Percentiles rank a stretch among this genome's conserved stretches.
phyloP scores from a whole-genome alignment of 2,113 vertebrate species.

The Pogonocichla stellata region DNA sequence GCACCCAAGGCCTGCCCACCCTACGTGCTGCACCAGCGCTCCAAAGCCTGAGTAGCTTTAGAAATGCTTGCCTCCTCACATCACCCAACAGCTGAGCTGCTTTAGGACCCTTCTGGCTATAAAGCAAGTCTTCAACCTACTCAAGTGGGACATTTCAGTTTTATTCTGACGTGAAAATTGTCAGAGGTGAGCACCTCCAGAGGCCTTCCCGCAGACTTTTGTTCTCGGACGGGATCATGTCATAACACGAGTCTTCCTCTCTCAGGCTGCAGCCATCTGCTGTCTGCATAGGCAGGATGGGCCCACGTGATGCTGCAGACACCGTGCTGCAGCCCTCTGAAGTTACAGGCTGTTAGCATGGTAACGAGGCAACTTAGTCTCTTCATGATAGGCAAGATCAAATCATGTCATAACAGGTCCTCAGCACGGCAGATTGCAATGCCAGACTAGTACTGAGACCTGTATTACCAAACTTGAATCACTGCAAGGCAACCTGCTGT shows the following conservation, averaged over 20 bases:
- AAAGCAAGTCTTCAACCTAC: not conserved
- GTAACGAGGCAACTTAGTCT: slow-evolving; percentile 15
- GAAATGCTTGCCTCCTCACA: not conserved
- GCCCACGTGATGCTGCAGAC: not conserved
- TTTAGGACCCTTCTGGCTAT: not conserved
- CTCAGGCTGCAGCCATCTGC: not conserved
- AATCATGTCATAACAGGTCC: not conserved
- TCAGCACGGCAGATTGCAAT: not conserved
- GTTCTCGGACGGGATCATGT: not conserved
- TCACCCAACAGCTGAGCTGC: not conserved
- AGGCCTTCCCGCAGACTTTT: not conserved
- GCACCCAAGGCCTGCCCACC: not conserved
- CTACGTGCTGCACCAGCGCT: not conserved
- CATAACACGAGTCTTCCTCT: slow-evolving; percentile 3
- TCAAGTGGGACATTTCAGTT: not conserved
- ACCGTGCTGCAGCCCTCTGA: not conserved
- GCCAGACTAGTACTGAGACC: not conserved
- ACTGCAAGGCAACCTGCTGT: not conserved
- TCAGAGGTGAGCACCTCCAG: not conserved
- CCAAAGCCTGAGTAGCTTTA: not conserved
- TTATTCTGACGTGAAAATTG: rapidly evolving
- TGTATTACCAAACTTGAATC: not conserved
- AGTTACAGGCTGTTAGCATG: slow-evolving; percentile 18
- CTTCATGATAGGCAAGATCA: slow-evolving; percentile 11
- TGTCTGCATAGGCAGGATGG: not conserved